phyloP scores from a whole-genome alignment of 2,797 vertebrate species.

The Antrozous pallidus region DNA sequence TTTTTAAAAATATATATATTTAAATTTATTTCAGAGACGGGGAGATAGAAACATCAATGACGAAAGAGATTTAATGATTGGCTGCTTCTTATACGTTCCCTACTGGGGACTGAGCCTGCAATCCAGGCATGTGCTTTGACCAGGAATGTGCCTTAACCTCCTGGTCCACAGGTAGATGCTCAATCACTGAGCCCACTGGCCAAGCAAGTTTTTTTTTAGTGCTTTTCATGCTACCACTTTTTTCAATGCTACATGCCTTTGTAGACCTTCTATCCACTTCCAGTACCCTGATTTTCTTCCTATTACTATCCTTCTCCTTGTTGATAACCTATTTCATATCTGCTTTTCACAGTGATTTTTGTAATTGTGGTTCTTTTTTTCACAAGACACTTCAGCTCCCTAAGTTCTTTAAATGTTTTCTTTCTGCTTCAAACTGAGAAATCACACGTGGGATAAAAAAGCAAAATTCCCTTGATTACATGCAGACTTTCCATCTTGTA shows the following conservation, averaged over 20 bases:
- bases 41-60: too few relatives aligned
- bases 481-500: neutral
- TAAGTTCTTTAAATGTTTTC: constrained; percentile 23
- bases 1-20: too few relatives aligned
- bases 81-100: too few relatives aligned
- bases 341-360: neutral
- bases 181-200: too few relatives aligned
- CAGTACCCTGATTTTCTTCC: neutral
- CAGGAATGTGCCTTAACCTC: too few relatives aligned
- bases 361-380: neutral
- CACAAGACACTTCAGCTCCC: neutral
- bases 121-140: too few relatives aligned
- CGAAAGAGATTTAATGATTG: too few relatives aligned
- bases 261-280: neutral
- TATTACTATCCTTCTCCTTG: neutral
- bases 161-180: too few relatives aligned
- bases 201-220: neutral
- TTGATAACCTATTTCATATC: neutral
- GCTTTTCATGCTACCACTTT: neutral
- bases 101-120: too few relatives aligned
- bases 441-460: neutral
- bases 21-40: too few relatives aligned
- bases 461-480: neutral
- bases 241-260: neutral
- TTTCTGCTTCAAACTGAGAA: constrained; percentile 25